These are phyloP conservation scores for Mormoops blainvillei DNA, from an alignment of 2,113 vertebrate species.

Conservation along the genomic window DNA sequence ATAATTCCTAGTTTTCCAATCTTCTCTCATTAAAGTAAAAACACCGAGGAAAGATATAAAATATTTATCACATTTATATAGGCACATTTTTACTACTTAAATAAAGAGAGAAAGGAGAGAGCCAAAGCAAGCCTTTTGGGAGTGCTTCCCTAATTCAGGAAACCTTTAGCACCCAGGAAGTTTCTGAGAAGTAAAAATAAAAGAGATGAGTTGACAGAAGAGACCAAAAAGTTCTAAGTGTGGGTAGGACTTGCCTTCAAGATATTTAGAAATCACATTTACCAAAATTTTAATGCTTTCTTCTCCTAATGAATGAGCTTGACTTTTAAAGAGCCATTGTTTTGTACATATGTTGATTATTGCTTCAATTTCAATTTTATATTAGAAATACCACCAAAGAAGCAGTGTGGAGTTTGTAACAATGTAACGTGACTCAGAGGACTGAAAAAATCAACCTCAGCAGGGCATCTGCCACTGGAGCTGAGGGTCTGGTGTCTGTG, in stretches of 20 bases:
- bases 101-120: background rate
- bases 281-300: background rate
- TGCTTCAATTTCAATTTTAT: background rate
- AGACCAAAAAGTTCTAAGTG: background rate
- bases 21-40: background rate
- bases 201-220: background rate
- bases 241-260: background rate
- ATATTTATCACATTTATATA: background rate
- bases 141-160: background rate
- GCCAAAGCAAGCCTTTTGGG: background rate
- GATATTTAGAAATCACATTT: background rate
- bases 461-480: background rate
- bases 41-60: conserved; percentile 1
- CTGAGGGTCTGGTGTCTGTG: background rate
- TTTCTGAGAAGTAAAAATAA: background rate
- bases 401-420: background rate
- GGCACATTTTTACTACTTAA: background rate
- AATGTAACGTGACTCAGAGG: background rate
- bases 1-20: background rate
- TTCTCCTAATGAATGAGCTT: background rate
- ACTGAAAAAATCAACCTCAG: background rate
- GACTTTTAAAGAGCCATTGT: background rate
- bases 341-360: background rate
- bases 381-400: background rate
- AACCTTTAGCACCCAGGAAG: background rate